Evolutionary conservation across 2,888 invertebrate species (phyloP), one percentile per base, ranked within the genome.

Genomic region (Lottia scabra): DNA sequence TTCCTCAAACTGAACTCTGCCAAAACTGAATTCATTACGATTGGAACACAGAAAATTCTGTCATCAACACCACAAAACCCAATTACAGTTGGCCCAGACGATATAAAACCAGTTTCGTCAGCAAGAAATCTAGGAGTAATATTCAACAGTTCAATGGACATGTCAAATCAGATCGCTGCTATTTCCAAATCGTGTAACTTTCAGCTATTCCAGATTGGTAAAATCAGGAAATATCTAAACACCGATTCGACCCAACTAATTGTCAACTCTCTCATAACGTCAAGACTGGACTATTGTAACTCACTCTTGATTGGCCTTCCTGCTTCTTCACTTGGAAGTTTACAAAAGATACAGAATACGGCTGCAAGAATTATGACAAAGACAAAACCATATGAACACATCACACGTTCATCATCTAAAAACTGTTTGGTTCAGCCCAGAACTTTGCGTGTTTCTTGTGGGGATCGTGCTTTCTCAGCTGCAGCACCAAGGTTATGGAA

Each of bases 401-500:
- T 67, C 12, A 46, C 46, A 19, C 44, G 67, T 12, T 67, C 67
- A 23, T n/a, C 43, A 27, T 27, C 44, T n/a, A 44, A 67, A 46
- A n/a, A 46, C 45, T 26, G 26, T 19, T 27, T 67, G 26, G n/a
- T 13, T 46, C 45, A 45, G n/a, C 46, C 67, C n/a, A 16, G 45
- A 19, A 16, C 46, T 27, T 48, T 48, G 8, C 16, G 19, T n/a
- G 26, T 27, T 19, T 23, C 16, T 12, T 67, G 44, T 67, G 48
- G 46, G 16, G 27, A 67, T 27, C 8, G 46, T 16, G 19, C 67
- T 4, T 67, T 67, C 46, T 45, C 67, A 5, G n/a, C 19, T 10
- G 19, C 67, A 27, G 67, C 67, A 67, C 26, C 67, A 6, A 67
- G 45, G 13, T 26, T 45, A 67, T 67, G 67, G 67, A 67, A 67